Percentiles rank a stretch among this genome's conserved stretches.
These are phyloP conservation scores for Panurus biarmicus DNA, from an alignment of 2,113 vertebrate species.

Conservation along the genomic window DNA sequence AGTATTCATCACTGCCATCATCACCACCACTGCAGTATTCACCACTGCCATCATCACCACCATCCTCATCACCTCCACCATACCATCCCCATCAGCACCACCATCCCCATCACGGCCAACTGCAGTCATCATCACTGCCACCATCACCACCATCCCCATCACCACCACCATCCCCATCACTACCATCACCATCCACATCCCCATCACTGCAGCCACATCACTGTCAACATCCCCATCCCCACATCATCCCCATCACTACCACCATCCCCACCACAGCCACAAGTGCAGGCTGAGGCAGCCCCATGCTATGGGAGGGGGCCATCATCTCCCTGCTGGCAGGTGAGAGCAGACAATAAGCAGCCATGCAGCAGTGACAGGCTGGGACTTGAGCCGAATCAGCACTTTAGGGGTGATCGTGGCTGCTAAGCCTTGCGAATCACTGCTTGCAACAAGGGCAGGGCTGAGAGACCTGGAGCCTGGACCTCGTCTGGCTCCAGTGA, in stretches of 20 bases:
- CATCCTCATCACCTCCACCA: neutral
- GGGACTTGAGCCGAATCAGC: conserved; percentile 14
- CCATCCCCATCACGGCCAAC: neutral
- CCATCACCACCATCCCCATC: neutral
- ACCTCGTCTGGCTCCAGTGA: conserved; percentile 14
- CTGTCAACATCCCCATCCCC: neutral
- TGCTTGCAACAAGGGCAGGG: neutral
- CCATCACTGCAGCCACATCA: neutral
- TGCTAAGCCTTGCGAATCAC: conserved; percentile 10
- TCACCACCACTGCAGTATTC: no score
- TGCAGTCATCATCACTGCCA: neutral
- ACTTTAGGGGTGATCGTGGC: neutral
- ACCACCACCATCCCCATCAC: neutral
- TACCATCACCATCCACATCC: neutral
- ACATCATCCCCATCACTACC: neutral
- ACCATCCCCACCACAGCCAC: neutral
- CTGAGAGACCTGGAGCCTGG: conserved; percentile 43
- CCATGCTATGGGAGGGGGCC: neutral
- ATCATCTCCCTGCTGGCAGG: neutral
- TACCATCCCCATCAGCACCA: no score
- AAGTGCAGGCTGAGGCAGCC: neutral
- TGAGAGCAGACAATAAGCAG: neutral
- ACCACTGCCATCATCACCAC: no score
- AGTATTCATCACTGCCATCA: no score
- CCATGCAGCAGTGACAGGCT: neutral